Evolutionary conservation across 2,888 invertebrate genomes (phyloP), one percentile per base, ranked within the genome.

Genomic region (Ectobius pallidus): DNA sequence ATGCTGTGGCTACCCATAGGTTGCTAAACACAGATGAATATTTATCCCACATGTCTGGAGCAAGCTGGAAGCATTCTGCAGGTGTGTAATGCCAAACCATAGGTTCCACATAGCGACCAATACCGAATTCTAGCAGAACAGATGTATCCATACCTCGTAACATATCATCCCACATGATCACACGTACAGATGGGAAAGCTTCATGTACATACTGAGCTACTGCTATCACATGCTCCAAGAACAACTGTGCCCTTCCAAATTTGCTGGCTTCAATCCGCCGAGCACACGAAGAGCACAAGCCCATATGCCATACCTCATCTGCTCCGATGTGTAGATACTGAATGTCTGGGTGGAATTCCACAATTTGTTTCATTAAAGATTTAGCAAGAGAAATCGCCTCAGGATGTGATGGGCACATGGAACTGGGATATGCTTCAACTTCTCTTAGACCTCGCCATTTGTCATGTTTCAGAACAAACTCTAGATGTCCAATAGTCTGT

Each of bases 121-220:
- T 80, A 32, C 86, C 85, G 78, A 87, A 89, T 65, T 87, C 91
- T 81, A 85, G 85, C 75, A 91, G 83, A 76, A 86, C 81, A 71
- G 86, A 84, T 65, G 83, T 78, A 73, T 85, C 84, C 62, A 89
- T 86, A 16, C 86, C 83, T 77, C 95, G 85, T 72, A 95, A 83
- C 94, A 95, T 95, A 79, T 95, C 95, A 80, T 95, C 95, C 95
- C 95, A 95, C 83, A 95, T 91, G 14, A 95, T 89, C 3, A 91
- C 84, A 75, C 84, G 87, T 34, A 91, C 80, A 70, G 85, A 82
- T 0, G 91, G 92, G 79, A 91, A 87, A 44, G 84, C 86, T 70
- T 86, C 87, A 78, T 87, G 88, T 20, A 91, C 81, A 76, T 85
- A 89, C 75, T 86, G 82, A 0, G 88, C 87, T n/a, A 91, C 83